Evolutionary conservation across 2,888 invertebrate genomes (phyloP), one percentile per base, ranked within the genome.

Genomic region (Rhamphomyia laevipes): DNA sequence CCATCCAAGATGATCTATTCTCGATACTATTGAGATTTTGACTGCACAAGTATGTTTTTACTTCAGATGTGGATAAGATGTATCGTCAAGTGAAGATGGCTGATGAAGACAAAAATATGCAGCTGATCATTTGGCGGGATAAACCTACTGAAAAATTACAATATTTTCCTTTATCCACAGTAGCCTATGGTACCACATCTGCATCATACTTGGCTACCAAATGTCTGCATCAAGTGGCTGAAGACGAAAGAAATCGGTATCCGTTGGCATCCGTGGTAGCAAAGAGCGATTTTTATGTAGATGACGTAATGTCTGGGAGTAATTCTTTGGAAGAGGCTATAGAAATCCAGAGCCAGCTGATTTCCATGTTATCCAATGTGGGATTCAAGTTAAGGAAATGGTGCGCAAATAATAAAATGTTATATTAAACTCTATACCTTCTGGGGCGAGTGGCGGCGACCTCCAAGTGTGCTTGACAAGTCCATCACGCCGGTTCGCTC

Each of bases 61-160:
- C 49, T 6, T 56, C 55, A 1, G 62, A 63, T 43, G 52, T 63
- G 6, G 50, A 50, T 7, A 51, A 59, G 46, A 61, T 61, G 55
- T 62, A 57, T 43, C 52, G 55, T 2, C 58, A 59, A 47, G 55
- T 63, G 4, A 7, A 40, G 7, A 45, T 61, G 1, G 18, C 52
- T 21, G 43, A 45, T 7, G 43, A 45, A 2, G 49, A 61, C 17
- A 27, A 17, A 4, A 43, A 56, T 16, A 55, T 50, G 17, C 55
- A 57, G 9, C 33, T 56, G 16, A 58, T 56, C 11, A 17, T 58
- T 1, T 58, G 57, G 57, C 31, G 56, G 11, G 11, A 30, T 11
- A 11, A 9, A 30, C 7, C 6, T 30, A 30, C 6, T 30, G 30
- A 30, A 30, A 30, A 30, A 30, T 30, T 30, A 6, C 6, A 30